phyloP scores from a whole-genome alignment of 2,797 vertebrate genomes.

The Hypotaenidia okinawae region DNA sequence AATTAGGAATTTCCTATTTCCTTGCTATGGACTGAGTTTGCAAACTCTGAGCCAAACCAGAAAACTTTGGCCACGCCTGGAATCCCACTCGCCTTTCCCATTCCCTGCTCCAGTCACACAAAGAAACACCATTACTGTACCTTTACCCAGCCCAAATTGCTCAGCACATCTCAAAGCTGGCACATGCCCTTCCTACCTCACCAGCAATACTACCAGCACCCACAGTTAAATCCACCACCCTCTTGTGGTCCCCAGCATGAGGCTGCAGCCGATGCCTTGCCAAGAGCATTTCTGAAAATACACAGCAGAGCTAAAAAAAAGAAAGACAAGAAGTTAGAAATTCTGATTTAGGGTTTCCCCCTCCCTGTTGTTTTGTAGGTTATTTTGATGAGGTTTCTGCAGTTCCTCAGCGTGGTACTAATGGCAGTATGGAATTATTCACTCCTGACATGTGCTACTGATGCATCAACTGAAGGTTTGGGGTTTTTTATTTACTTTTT shows the following conservation, averaged over 20 bases:
- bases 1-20: background rate
- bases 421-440: background rate
- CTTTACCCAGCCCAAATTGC: background rate
- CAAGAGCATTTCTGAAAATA: background rate
- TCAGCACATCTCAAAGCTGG: background rate
- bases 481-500: background rate
- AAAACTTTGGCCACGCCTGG: background rate
- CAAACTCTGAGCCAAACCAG: background rate
- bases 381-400: background rate
- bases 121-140: background rate
- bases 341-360: background rate
- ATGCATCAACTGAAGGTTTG: background rate
- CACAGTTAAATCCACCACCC: background rate
- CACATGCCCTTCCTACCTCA: background rate
- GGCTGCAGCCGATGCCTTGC: background rate
- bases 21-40: background rate
- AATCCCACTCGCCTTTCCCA: background rate
- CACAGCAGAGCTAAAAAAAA: accelerated
- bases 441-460: background rate
- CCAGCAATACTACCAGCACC: background rate
- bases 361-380: background rate
- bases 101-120: background rate
- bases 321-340: background rate
- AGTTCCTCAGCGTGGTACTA: background rate
- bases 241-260: accelerated